These are phyloP conservation scores for Homarus gammarus DNA, from an alignment of 2,888 invertebrate species.

Conservation along the genomic window DNA sequence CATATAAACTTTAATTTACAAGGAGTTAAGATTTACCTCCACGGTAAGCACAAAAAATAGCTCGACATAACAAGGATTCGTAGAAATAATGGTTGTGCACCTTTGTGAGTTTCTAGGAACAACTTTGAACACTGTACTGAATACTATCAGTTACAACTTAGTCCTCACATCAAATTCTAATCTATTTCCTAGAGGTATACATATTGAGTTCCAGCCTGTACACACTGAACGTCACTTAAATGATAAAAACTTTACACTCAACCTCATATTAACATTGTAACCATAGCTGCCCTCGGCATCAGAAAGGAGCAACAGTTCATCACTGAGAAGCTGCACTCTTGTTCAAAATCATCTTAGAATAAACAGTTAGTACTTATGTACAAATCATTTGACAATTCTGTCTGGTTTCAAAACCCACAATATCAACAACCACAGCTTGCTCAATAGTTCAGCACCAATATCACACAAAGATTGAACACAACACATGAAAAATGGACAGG, in stretches of 20 bases:
- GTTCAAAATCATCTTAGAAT: not conserved
- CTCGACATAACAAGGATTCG: not conserved
- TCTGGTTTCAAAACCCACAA: not conserved
- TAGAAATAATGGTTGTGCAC: conserved; percentile 36
- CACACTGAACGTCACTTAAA: not conserved
- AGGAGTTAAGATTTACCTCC: not conserved
- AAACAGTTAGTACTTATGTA: not conserved
- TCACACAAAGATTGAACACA: conserved; percentile 47
- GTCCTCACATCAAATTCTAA: conserved; percentile 38
- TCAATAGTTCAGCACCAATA: conserved; percentile 46
- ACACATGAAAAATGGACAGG: conserved; percentile 17
- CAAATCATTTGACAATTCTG: not conserved
- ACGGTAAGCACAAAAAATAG: conserved; percentile 6
- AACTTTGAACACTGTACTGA: conserved; percentile 39
- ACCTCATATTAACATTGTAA: not conserved
- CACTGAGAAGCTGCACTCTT: not conserved
- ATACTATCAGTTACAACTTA: conserved; percentile 29
- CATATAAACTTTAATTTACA: not conserved
- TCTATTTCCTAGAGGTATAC: conserved; percentile 31
- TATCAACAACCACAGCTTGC: conserved; percentile 39
- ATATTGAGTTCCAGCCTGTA: not conserved
- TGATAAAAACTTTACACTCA: conserved; percentile 2
- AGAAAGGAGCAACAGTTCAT: not conserved
- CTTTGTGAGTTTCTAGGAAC: conserved; percentile 46
- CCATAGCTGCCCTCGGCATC: not conserved